Percentiles rank a stretch among this genome's conserved stretches.
Evolutionary conservation across 2,888 invertebrate species (phyloP).

Genomic region (Mactromeris polynyma): DNA sequence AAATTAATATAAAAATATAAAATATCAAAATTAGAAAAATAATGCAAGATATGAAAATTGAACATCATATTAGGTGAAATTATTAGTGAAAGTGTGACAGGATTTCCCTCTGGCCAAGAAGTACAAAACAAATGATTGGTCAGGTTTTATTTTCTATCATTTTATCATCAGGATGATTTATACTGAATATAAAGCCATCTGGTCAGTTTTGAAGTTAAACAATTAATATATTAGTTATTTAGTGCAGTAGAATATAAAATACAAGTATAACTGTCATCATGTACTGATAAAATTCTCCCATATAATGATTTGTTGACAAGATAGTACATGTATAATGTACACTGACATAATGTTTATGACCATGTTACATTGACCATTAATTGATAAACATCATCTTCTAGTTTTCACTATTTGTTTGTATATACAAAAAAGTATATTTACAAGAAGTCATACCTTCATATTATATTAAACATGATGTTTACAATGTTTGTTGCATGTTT

Average conservation of each 20-base stretch:
- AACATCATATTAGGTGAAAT: too few species aligned
- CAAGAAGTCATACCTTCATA: neutral
- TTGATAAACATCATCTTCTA: neutral
- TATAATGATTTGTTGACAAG: conserved; percentile 38
- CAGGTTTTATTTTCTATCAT: neutral
- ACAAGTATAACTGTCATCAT: conserved; percentile 30
- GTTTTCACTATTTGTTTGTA: neutral
- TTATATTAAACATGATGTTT: neutral
- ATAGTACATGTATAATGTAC: conserved; percentile 16
- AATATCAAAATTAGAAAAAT: too few species aligned
- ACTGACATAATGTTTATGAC: conserved; percentile 37
- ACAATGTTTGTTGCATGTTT: neutral
- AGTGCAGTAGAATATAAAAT: conserved; percentile 13
- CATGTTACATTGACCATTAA: conserved; percentile 8
- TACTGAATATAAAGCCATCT: neutral
- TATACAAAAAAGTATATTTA: neutral
- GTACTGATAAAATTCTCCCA: neutral
- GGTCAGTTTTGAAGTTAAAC: conserved; percentile 15
- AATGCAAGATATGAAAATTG: too few species aligned
- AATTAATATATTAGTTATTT: conserved; percentile 17
- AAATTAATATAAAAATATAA: too few species aligned
- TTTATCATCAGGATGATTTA: neutral
- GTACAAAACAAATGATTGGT: neutral
- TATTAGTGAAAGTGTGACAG: neutral
- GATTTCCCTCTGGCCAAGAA: neutral